A percentile compares a stretch with the other conserved stretches of the same genome.
phyloP scores from a whole-genome alignment of 2,888 invertebrate species.

The Drosophila rubida region DNA sequence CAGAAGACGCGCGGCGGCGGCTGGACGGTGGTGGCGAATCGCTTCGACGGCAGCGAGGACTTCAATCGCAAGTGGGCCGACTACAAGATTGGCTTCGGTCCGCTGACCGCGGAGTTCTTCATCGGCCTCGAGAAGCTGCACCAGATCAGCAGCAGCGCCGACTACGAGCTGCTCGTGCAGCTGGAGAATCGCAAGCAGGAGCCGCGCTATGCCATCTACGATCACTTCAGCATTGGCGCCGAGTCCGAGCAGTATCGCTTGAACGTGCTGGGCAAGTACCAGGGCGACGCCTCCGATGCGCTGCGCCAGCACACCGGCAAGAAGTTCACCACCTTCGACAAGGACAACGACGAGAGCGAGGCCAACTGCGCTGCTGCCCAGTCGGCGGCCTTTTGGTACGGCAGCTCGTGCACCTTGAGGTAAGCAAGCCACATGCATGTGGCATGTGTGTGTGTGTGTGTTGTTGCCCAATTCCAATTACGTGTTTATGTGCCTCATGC shows the following conservation, averaged over 20 bases:
- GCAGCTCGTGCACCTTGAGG: conserved; percentile 56
- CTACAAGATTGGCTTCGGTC: conserved; percentile 64
- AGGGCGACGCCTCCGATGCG: conserved; percentile 63
- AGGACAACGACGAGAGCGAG: conserved; percentile 51
- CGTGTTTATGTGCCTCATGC: neutral
- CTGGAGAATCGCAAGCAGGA: conserved; percentile 63
- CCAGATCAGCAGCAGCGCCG: conserved; percentile 53
- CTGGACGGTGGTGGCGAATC: conserved; percentile 64
- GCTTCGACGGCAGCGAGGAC: conserved; percentile 55
- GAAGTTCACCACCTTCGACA: conserved; percentile 63
- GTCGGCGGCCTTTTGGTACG: conserved; percentile 67
- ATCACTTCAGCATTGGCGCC: conserved; percentile 62
- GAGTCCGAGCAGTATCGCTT: conserved; percentile 62
- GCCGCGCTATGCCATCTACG: conserved; percentile 56
- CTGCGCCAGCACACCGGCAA: conserved; percentile 58
- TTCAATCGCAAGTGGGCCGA: conserved; percentile 69
- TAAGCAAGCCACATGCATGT: too few relatives aligned
- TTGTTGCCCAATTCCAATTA: neutral
- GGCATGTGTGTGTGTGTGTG: too few relatives aligned
- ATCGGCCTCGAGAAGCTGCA: conserved; percentile 66
- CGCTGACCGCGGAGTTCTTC: conserved; percentile 54
- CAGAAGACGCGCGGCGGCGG: conserved; percentile 64
- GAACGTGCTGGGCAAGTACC: conserved; percentile 56
- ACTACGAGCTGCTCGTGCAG: conserved; percentile 59
- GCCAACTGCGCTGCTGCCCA: conserved; percentile 53